Conservation (phyloP, 2,888 invertebrate genomes). For the Vesta saturnalis region DNA sequence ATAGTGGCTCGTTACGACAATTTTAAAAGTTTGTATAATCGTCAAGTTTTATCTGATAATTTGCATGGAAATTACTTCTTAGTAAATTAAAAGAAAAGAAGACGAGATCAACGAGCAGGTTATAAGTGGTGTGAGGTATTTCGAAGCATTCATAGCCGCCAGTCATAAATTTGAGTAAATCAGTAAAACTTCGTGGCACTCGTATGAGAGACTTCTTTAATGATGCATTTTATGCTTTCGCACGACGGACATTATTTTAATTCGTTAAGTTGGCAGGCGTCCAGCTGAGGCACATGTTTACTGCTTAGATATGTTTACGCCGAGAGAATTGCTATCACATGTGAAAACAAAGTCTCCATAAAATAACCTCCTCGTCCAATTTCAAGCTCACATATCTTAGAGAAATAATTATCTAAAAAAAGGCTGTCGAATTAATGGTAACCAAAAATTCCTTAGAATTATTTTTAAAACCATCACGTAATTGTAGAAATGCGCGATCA, state of each 20-base stretch:
- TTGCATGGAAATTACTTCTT: constrained; percentile 27
- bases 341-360: constrained; percentile 42
- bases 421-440: constrained; percentile 24
- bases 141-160: constrained; percentile 34
- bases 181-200: constrained; percentile 60
- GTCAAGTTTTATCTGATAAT: constrained; percentile 20
- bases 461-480: constrained; percentile 25
- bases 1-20: constrained; percentile 7
- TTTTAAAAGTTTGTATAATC: constrained; percentile 21
- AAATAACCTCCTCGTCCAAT: constrained; percentile 33
- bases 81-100: constrained; percentile 27
- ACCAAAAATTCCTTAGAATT: constrained; percentile 24
- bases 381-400: constrained; percentile 34
- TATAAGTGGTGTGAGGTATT: constrained; percentile 35
- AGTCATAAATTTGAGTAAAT: constrained; percentile 60
- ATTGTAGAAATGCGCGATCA: constrained; percentile 1
- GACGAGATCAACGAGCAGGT: constrained; percentile 34
- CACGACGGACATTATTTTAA: constrained; percentile 64
- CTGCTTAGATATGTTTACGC: constrained; percentile 45
- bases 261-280: constrained; percentile 59
- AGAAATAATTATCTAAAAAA: constrained; percentile 30
- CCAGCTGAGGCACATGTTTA: constrained; percentile 58
- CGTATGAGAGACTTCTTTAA: constrained; percentile 62
- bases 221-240: constrained; percentile 64
- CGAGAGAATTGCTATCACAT: constrained; percentile 49